phyloP scores from a whole-genome alignment of 2,797 vertebrate genomes.

The Myiotriccus ornatus region DNA sequence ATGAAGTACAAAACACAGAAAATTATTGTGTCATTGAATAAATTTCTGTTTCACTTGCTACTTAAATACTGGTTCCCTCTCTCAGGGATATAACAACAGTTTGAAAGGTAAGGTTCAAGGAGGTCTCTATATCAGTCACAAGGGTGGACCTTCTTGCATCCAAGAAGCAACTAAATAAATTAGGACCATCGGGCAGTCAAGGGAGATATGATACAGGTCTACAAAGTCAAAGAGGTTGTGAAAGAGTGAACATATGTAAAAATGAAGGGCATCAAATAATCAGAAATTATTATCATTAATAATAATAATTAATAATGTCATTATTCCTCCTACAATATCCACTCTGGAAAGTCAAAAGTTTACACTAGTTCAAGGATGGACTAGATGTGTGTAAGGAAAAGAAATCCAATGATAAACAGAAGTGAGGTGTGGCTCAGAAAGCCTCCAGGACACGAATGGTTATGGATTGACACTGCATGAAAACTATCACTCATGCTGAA shows the following conservation, averaged over 20 bases:
- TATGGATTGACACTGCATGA: neutral
- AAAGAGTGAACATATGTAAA: neutral
- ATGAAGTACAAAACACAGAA: neutral
- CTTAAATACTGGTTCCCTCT: neutral
- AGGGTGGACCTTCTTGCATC: neutral
- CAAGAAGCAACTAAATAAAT: neutral
- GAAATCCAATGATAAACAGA: neutral
- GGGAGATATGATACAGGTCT: neutral
- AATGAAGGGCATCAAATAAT: neutral
- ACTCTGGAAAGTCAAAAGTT: neutral
- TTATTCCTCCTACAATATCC: neutral
- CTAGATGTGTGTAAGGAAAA: neutral
- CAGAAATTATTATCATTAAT: neutral
- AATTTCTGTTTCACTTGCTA: neutral
- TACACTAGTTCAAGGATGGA: neutral
- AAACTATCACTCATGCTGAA: neutral
- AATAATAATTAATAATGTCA: neutral
- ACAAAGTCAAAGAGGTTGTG: neutral
- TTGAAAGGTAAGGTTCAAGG: neutral
- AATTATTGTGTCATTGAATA: neutral
- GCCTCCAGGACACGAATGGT: neutral
- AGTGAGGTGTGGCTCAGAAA: neutral
- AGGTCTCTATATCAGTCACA: neutral
- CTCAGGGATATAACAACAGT: neutral
- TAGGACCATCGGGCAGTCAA: neutral